Percentiles rank a stretch among this genome's conserved stretches.
Conservation (phyloP, 1,140 invertebrate species). For the Drosophila cardini region DNA sequence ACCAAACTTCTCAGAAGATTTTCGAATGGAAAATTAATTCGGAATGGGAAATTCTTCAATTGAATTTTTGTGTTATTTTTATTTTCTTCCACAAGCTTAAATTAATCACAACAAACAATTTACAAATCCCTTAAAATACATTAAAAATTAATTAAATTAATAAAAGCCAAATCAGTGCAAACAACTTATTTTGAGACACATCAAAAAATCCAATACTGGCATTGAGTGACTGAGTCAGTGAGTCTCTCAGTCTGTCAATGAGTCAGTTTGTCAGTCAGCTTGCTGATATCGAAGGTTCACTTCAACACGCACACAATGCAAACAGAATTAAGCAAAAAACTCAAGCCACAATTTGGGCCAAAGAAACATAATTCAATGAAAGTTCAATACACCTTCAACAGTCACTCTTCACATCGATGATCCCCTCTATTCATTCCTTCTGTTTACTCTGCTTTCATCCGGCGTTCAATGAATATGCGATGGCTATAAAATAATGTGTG, state of each 20-base stretch:
- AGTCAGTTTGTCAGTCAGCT: not conserved
- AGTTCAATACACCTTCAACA: slow-evolving; percentile 51
- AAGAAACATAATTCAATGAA: slow-evolving; percentile 67
- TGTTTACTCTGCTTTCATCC: not conserved
- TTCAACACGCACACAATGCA: slow-evolving; percentile 50
- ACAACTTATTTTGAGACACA: slow-evolving; percentile 21
- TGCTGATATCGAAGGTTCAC: slow-evolving; percentile 19
- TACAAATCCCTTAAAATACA: not conserved
- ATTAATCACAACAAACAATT: not conserved
- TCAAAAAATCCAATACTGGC: slow-evolving; percentile 28
- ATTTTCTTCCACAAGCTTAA: no score
- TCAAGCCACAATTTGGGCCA: slow-evolving; percentile 46
- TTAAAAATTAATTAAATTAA: slow-evolving; percentile 65
- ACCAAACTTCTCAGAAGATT: not conserved
- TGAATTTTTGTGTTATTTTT: not conserved
- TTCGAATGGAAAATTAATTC: not conserved
- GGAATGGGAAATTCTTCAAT: slow-evolving; percentile 25
- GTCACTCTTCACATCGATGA: not conserved
- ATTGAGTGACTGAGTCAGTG: not conserved
- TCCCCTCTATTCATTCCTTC: not conserved
- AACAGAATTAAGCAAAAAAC: slow-evolving; percentile 61
- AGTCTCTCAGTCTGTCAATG: not conserved
- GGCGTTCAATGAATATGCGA: slow-evolving; percentile 10
- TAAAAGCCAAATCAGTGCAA: slow-evolving; percentile 44
- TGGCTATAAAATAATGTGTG: not conserved